Evolutionary conservation across 2,113 vertebrate species (phyloP), one percentile per base, ranked within the genome.

Genomic region (Castor canadensis): DNA sequence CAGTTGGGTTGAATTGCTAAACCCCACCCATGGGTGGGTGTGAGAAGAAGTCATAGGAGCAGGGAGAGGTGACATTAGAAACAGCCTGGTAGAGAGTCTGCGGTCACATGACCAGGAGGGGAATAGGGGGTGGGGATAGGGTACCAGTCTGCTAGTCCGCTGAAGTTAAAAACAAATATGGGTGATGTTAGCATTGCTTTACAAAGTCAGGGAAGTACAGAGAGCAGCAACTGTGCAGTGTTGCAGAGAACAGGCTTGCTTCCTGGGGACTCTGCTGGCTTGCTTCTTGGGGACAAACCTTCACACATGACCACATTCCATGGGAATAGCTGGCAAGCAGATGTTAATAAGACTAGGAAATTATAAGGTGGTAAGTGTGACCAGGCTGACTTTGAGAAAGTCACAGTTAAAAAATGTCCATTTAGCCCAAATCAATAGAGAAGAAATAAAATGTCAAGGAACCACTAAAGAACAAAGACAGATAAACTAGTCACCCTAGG

Each of bases 161-260:
- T 2, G 11, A 49, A 93, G 87, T 86, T 91, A 92, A 84, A 84
- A 95, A 75, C 87, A 95, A 94, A 95, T 71, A 69, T 30, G 52
- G 90, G 52, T 15, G 40, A 86, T 13, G 58, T 35, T 84, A 60
- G 77, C 54, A 1, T 45, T 88, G 81, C 88, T 93, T 92, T 80
- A 76, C 40, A 76, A 94, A 91, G 91, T 67, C 10, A 80, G 38
- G 17, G 45, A 86, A 87, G 77, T 56, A 32, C 7, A 11, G 56
- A 85, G 56, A 67, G 54, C 43, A 79, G 62, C 45, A 17, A 10
- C 22, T 8, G 1, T 1, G 20, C 9, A 22, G 16, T 0, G 35
- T 10, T 10, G 3, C 22, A 11, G 60, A 72, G 40, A 28, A 30
- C 2, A 38, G 20, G 32, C 75, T 84, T 22, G 67, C 69, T 72